Evolutionary conservation across 1,140 invertebrate species (phyloP).

Genomic region (Mya arenaria): DNA sequence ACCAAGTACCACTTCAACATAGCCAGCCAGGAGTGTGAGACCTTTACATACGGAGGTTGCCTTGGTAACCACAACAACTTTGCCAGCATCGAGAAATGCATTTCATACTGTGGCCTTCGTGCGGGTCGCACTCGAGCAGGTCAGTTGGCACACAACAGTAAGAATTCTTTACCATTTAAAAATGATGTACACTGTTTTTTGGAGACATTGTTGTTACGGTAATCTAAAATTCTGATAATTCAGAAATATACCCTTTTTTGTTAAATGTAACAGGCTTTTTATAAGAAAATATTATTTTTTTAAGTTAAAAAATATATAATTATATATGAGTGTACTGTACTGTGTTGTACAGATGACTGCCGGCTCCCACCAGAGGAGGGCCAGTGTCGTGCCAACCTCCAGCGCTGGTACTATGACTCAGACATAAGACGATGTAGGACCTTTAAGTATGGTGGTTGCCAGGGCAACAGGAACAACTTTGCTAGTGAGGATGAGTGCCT

Average conservation of each 20-base stretch:
- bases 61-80: conserved; percentile 62
- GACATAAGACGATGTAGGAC: conserved; percentile 80
- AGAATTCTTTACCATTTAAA: too few species aligned
- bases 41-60: conserved; percentile 61
- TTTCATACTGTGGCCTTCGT: conserved; percentile 39
- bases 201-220: too few species aligned
- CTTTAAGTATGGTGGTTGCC: conserved; percentile 84
- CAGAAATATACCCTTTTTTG: too few species aligned
- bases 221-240: too few species aligned
- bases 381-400: conserved; percentile 67
- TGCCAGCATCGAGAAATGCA: conserved; percentile 52
- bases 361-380: conserved; percentile 58
- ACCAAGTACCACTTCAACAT: conserved; percentile 55
- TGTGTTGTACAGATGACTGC: conserved; percentile 63
- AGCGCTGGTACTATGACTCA: conserved; percentile 82
- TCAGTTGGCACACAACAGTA: conserved; percentile 1
- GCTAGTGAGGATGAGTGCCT: conserved; percentile 61
- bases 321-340: too few species aligned
- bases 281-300: too few species aligned
- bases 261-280: too few species aligned
- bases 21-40: conserved; percentile 44
- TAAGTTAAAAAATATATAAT: too few species aligned
- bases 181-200: too few species aligned
- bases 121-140: not conserved
- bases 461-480: conserved; percentile 85